A percentile compares a stretch with the other conserved stretches of the same genome.
phyloP scores from a whole-genome alignment of 2,797 vertebrate genomes.

The Ammospiza maritima region DNA sequence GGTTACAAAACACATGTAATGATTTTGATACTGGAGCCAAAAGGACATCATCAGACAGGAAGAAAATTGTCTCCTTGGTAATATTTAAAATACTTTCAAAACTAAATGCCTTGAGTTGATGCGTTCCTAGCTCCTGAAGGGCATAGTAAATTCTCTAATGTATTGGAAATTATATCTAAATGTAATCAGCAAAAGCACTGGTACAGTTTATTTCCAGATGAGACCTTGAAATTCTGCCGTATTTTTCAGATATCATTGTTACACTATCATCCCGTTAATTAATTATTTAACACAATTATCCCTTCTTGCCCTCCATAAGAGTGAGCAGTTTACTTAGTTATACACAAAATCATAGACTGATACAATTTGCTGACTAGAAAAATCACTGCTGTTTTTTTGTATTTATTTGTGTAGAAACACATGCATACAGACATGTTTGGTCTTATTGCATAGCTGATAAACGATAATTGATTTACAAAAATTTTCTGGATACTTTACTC shows the following conservation, averaged over 20 bases:
- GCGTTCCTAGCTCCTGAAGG: conserved; percentile 56
- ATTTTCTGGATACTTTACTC: not conserved
- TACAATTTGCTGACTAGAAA: not conserved
- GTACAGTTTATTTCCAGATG: conserved; percentile 50
- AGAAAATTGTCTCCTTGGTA: conserved; percentile 70
- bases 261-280: conserved; percentile 35
- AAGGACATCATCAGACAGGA: conserved; percentile 71
- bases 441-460: not conserved
- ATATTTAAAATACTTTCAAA: conserved; percentile 72
- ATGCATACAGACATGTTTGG: not conserved
- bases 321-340: not conserved
- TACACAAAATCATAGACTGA: not conserved
- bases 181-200: conserved; percentile 58
- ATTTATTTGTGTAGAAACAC: not conserved
- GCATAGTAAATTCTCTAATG: conserved; percentile 59
- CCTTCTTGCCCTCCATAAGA: not conserved
- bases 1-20: conserved; percentile 48
- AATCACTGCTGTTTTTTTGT: not conserved
- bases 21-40: conserved; percentile 74
- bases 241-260: conserved; percentile 51
- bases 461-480: not conserved
- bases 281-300: conserved; percentile 54
- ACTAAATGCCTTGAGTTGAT: conserved; percentile 61
- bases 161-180: conserved; percentile 69
- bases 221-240: conserved; percentile 56